A percentile compares a stretch with the other conserved stretches of the same genome.
Evolutionary conservation across 2,113 vertebrate genomes (phyloP).

Genomic region (Triplophysa rosa): DNA sequence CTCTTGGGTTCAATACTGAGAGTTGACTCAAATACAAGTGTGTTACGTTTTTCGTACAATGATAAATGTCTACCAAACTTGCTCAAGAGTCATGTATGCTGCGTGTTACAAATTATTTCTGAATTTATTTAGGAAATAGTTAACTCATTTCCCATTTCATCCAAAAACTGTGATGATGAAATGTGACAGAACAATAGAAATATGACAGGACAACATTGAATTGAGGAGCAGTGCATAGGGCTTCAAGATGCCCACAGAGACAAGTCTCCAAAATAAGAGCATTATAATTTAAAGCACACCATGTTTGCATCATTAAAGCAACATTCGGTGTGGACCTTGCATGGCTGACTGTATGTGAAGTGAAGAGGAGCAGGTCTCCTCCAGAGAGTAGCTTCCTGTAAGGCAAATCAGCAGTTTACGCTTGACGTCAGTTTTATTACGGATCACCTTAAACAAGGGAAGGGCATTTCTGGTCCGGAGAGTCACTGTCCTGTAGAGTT

Average conservation of each 20-base stretch:
- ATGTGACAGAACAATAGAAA: constrained; percentile 14
- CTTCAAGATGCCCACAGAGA: constrained; percentile 43
- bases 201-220: not conserved
- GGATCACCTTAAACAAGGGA: not conserved
- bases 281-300: constrained; percentile 41
- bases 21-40: no score
- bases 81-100: not conserved
- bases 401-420: constrained; percentile 36
- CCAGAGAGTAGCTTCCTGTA: not conserved
- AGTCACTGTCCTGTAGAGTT: no score
- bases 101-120: no score
- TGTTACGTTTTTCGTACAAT: no score
- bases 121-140: not conserved
- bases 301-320: constrained; percentile 32
- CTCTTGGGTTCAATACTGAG: no score
- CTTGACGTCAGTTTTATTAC: not conserved
- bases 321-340: constrained; percentile 15
- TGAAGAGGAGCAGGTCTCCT: not conserved
- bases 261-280: constrained; percentile 42
- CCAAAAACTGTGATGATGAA: constrained; percentile 10
- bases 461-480: no score
- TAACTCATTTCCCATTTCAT: not conserved
- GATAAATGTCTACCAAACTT: not conserved
- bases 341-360: constrained; percentile 15
- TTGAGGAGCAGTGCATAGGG: constrained; percentile 33